Conservation (phyloP, 2,888 invertebrate species). For the Meteorus cinctellus region DNA sequence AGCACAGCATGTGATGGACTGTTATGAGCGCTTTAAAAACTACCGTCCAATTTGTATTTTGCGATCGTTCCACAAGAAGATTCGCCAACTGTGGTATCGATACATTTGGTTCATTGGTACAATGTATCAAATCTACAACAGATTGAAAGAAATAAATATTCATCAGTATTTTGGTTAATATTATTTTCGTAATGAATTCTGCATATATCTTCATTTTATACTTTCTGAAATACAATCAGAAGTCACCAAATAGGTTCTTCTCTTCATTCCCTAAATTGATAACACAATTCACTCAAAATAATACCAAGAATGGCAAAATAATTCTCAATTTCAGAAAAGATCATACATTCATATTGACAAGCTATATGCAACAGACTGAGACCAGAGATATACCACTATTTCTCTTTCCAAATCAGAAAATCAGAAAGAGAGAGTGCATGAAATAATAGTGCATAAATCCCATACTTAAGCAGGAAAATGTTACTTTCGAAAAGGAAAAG, state of each 20-base stretch:
- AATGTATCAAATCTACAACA: conserved; percentile 96
- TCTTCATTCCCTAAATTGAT: not conserved
- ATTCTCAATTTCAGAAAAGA: not conserved
- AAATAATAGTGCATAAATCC: not conserved
- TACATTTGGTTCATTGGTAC: conserved; percentile 99
- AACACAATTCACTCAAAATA: not conserved
- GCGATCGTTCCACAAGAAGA: conserved; percentile 97
- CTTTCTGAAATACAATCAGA: too few species aligned
- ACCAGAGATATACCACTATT: not conserved
- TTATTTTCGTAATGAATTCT: not conserved
- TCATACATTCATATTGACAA: not conserved
- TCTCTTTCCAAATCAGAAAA: not conserved
- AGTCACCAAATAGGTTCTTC: not conserved
- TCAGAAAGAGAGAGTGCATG: not conserved
- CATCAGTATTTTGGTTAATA: not conserved
- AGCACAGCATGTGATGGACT: conserved; percentile 99
- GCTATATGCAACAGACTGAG: not conserved
- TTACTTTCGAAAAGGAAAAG: not conserved
- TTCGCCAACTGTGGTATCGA: conserved; percentile 99
- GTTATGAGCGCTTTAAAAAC: conserved; percentile 99
- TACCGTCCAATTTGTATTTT: conserved; percentile 98
- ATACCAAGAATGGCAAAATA: not conserved
- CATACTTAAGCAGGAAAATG: not conserved
- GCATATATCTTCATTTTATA: not conserved
- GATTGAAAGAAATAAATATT: conserved; percentile 48